Conservation (phyloP, 2,113 vertebrate species). For the Hippolais icterina region DNA sequence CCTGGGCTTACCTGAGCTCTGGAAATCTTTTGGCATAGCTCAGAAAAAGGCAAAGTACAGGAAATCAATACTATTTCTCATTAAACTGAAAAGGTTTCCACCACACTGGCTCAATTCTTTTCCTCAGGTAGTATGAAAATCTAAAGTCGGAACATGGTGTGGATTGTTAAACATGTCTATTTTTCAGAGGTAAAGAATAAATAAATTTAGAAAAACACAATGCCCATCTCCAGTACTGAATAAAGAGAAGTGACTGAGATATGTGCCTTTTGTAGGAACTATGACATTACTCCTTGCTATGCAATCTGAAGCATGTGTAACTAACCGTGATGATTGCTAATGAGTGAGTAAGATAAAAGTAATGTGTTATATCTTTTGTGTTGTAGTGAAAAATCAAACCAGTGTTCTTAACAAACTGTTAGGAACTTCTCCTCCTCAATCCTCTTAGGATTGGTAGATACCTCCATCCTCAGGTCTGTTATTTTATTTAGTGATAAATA, state of each 20-base stretch:
- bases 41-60: not conserved
- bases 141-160: not conserved
- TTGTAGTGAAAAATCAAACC: not conserved
- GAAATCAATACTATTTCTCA: not conserved
- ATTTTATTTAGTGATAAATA: not conserved
- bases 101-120: not conserved
- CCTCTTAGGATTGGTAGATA: not conserved
- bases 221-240: not conserved
- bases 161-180: not conserved
- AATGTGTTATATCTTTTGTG: not conserved
- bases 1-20: not conserved
- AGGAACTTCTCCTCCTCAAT: not conserved
- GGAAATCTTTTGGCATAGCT: not conserved
- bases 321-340: not conserved
- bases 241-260: not conserved
- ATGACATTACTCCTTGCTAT: not conserved
- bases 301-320: not conserved
- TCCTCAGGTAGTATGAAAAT: not conserved
- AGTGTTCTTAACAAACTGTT: not conserved
- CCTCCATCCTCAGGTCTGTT: not conserved
- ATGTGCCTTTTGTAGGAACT: not conserved
- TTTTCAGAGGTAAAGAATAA: not conserved
- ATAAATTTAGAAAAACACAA: not conserved
- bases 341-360: not conserved
- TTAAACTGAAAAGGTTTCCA: not conserved